phyloP scores from a whole-genome alignment of 2,113 vertebrate species.

The Nibea coibor region DNA sequence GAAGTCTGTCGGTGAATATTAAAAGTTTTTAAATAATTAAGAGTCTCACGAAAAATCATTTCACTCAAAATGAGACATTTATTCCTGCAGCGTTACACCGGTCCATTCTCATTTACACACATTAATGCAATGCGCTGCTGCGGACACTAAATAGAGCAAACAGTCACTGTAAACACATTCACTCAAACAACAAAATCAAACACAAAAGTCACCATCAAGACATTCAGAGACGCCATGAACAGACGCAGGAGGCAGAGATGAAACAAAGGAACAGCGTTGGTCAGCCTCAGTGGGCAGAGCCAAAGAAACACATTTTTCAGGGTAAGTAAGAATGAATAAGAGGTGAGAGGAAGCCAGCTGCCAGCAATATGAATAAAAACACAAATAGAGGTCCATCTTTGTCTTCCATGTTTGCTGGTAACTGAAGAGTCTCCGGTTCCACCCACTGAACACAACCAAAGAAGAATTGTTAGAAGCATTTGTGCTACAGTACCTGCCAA shows the following conservation, averaged over 20 bases:
- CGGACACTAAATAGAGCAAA: slow-evolving; percentile 5
- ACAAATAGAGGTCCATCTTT: not conserved
- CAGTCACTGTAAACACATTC: not conserved
- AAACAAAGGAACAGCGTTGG: not conserved
- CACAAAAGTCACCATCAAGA: not conserved
- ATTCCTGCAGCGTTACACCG: not conserved
- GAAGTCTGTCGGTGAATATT: not conserved
- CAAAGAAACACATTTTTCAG: not conserved
- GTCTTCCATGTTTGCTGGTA: not conserved
- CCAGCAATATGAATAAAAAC: not conserved
- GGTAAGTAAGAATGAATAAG: too few relatives aligned
- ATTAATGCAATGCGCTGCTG: not conserved
- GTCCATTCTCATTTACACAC: not conserved
- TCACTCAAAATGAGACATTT: slow-evolving; percentile 35
- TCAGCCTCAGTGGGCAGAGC: not conserved
- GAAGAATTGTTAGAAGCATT: too few relatives aligned
- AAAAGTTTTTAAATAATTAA: slow-evolving; percentile 3
- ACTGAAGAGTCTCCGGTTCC: not conserved
- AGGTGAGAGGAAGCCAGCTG: not conserved
- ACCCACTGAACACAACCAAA: not conserved
- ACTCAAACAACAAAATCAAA: slow-evolving; percentile 2
- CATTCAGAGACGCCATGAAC: not conserved
- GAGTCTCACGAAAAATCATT: not conserved
- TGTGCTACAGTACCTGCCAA: too few relatives aligned
- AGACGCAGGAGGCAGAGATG: not conserved